A percentile compares a stretch with the other conserved stretches of the same genome.
Conservation (phyloP, 2,797 vertebrate species). For the Hoplostethus mediterraneus region DNA sequence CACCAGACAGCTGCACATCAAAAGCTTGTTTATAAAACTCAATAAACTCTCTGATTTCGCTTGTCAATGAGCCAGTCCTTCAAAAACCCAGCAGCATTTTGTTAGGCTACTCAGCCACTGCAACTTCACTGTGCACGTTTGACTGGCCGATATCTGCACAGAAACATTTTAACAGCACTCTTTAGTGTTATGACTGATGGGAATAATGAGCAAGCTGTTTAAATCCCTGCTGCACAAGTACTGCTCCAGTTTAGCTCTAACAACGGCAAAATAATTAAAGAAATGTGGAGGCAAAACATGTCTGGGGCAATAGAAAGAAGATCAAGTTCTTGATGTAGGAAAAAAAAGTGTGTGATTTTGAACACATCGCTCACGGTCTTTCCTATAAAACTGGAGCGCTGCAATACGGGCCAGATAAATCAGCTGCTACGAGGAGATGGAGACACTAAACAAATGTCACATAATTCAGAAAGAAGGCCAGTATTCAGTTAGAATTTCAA, state of each 20-base stretch:
- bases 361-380: not conserved
- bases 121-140: not conserved
- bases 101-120: not conserved
- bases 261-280: conserved; percentile 4
- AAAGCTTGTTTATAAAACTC: conserved; percentile 13
- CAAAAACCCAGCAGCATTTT: not conserved
- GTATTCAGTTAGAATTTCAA: conserved; percentile 38
- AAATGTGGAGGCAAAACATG: not conserved
- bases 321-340: not conserved
- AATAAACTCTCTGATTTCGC: conserved; percentile 7
- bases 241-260: not conserved
- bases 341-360: conserved; percentile 7
- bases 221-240: conserved; percentile 11
- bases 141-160: conserved; percentile 1
- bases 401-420: conserved; percentile 16
- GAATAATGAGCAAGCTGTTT: conserved; percentile 28
- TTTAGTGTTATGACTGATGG: not conserved
- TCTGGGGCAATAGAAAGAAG: not conserved
- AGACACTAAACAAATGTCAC: conserved; percentile 21
- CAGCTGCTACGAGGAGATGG: conserved; percentile 23
- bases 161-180: conserved; percentile 41
- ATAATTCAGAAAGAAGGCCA: conserved; percentile 44
- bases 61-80: not conserved
- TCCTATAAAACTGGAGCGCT: not conserved
- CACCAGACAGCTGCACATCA: conserved; percentile 23